Evolutionary conservation across 2,888 invertebrate genomes (phyloP).

Genomic region (Nomada lathburiana): DNA sequence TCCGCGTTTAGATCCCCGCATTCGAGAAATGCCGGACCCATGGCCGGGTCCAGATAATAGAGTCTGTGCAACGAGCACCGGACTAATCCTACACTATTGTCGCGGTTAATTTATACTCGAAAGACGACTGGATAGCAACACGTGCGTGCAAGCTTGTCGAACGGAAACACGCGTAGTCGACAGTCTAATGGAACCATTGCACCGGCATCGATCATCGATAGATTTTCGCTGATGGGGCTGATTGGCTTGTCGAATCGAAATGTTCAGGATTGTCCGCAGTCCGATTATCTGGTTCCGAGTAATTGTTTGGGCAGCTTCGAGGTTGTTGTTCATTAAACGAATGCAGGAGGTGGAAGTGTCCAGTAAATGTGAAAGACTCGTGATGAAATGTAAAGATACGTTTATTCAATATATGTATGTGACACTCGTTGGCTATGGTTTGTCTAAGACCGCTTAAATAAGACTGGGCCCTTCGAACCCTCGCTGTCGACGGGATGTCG

Average conservation of each 20-base stretch:
- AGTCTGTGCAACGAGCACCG: conserved; percentile 28
- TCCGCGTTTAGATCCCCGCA: conserved; percentile 16
- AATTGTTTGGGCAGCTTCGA: background rate
- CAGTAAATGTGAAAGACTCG: too few species aligned
- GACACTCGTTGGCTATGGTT: too few species aligned
- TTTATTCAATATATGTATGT: too few species aligned
- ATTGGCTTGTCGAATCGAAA: conserved; percentile 2
- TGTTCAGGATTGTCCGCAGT: too few species aligned
- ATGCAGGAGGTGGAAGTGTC: too few species aligned
- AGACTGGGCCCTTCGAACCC: too few species aligned
- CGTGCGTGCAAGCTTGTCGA: conserved; percentile 6
- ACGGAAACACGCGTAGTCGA: background rate
- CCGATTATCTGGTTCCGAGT: background rate
- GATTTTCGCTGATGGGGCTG: background rate
- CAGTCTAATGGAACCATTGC: conserved; percentile 9
- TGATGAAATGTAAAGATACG: too few species aligned
- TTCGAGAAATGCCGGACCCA: conserved; percentile 32
- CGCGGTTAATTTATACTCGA: conserved; percentile 57
- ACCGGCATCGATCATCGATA: conserved; percentile 23
- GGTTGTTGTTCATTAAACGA: too few species aligned
- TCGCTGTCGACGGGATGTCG: too few species aligned
- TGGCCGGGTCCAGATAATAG: conserved; percentile 45
- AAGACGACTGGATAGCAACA: conserved; percentile 32
- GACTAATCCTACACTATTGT: conserved; percentile 51
- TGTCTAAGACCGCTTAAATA: too few species aligned